Evolutionary conservation across 2,113 vertebrate genomes (phyloP).

Genomic region (Actenoides hombroni): DNA sequence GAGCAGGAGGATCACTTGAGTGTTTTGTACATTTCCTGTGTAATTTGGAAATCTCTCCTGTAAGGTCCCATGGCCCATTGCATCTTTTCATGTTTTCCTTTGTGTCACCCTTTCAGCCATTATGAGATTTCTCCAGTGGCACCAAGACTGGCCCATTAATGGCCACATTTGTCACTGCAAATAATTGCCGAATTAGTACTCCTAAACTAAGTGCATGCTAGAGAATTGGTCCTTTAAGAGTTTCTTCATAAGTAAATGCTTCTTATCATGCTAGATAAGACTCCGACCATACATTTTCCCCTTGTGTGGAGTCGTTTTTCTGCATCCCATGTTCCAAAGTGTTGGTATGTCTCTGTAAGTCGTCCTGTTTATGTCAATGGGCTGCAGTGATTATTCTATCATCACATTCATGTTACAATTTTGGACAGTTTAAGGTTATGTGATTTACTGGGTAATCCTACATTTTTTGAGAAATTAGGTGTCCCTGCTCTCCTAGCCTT

Average conservation of each 20-base stretch:
- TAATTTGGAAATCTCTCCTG: not conserved
- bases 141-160: not conserved
- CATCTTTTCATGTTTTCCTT: not conserved
- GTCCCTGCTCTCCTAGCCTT: conserved; percentile 24
- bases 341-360: not conserved
- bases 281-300: conserved; percentile 45
- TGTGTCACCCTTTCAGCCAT: not conserved
- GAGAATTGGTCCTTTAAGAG: conserved; percentile 30
- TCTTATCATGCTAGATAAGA: conserved; percentile 39
- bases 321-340: not conserved
- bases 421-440: conserved; percentile 36
- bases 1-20: not conserved
- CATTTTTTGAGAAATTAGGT: conserved; percentile 27
- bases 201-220: conserved; percentile 8
- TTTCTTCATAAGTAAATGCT: conserved; percentile 49
- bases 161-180: conserved; percentile 10
- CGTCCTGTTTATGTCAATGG: not conserved
- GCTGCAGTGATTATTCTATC: conserved; percentile 51
- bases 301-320: not conserved
- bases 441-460: conserved; percentile 35
- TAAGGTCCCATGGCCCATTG: not conserved
- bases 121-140: not conserved
- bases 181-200: conserved; percentile 59
- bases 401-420: conserved; percentile 34
- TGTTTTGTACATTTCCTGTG: not conserved